These are phyloP conservation scores for Cephus sareptanus DNA, from an alignment of 2,888 invertebrate species.

Conservation along the genomic window DNA sequence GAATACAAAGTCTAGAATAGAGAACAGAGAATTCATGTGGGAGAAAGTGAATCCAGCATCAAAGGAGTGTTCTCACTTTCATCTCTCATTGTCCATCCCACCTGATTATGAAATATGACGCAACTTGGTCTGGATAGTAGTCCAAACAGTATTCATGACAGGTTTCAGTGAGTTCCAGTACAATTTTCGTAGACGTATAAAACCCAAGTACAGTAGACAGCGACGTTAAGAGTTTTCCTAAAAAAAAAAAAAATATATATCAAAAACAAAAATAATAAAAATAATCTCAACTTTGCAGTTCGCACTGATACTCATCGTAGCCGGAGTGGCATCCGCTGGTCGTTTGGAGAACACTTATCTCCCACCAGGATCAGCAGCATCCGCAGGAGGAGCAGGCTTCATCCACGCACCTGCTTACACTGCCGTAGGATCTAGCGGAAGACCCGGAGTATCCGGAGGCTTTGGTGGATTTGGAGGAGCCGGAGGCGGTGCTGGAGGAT, in stretches of 20 bases:
- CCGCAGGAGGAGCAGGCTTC: constrained; percentile 18
- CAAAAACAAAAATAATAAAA: not conserved
- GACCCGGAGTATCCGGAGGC: not conserved
- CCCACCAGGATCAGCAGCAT: constrained; percentile 18
- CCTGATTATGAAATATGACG: not conserved
- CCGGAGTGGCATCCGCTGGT: constrained; percentile 14
- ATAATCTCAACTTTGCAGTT: not conserved
- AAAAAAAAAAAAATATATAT: too few species aligned
- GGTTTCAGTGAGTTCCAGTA: not conserved
- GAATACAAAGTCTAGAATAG: not conserved
- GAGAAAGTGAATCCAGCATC: not conserved
- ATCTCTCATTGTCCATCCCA: not conserved
- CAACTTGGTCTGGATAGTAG: not conserved
- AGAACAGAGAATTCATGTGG: not conserved
- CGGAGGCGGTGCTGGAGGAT: not conserved
- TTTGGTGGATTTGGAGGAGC: constrained; percentile 3
- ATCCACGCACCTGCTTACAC: constrained; percentile 15
- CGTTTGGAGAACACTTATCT: constrained; percentile 19
- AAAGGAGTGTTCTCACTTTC: not conserved
- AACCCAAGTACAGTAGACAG: not conserved
- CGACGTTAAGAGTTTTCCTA: not conserved
- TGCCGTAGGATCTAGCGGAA: not conserved
- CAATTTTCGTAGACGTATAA: not conserved
- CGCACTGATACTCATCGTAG: not conserved
- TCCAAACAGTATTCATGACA: not conserved